Base-by-base conservation (phyloP, 2,888 invertebrate species). In the Apodemia zela region DNA sequence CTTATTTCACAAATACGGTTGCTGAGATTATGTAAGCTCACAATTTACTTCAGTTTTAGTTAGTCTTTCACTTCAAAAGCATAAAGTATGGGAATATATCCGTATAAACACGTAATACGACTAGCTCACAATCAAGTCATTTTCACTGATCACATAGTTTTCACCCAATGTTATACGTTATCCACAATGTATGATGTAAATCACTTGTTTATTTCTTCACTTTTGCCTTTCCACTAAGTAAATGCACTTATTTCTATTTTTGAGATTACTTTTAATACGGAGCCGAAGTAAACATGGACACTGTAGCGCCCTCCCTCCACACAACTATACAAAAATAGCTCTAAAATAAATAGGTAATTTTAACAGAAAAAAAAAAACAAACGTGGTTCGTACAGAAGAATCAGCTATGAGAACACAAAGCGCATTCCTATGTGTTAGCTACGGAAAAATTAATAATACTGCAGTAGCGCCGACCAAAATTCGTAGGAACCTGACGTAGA, bases 141-240 rank as follows among this genome's bases (percentile, higher is more conserved):
- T 59, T 33, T 7, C 59, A 35, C 59, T 59, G 38, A 33, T 59
- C 17, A 35, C 17, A n/a, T 15, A 59, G 29, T 60, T 60, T 60
- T 47, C 45, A 21, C 45, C 6, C 60, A 33, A 18, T 25, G 59
- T 35, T 33, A 35, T 17, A 59, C 35, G 59, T 59, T 59, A n/a
- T n/a, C 59, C 59, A 59, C 59, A 59, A 59, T 59, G 17, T 33
- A 59, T 59, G 59, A 33, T 59, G 38, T 59, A 59, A 33, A 33
- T 59, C 59, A 59, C 61, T 47, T 61, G 25, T 47, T 61, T 61
- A 25, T 61, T 47, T 61, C 10, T 33, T 61, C 61, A 49, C 49
- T 61, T 61, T 61, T 47, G 61, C 7, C 49, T 45, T 61, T 61
- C 49, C 61, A 61, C 61, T 61, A 7, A 29, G 3, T 59, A 59